Conservation (phyloP, 2,888 invertebrate genomes). For the Euzophera pinguis region DNA sequence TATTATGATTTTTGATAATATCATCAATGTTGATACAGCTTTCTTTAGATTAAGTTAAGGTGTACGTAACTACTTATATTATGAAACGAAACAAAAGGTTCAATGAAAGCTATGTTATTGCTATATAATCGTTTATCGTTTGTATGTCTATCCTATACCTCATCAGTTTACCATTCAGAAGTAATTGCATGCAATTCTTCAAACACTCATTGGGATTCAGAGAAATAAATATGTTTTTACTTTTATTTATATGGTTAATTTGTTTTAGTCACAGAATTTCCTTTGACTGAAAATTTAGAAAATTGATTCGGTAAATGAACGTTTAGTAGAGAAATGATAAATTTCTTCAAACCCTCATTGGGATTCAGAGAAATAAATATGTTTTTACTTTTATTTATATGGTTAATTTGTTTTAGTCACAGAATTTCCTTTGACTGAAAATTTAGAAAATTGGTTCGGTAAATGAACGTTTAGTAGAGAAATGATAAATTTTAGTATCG, state of each 20-base stretch:
- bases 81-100: constrained; percentile 56
- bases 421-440: no score
- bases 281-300: no score
- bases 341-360: constrained; percentile 27
- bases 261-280: no score
- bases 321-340: no score
- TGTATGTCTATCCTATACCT: constrained; percentile 33
- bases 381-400: no score
- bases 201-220: constrained; percentile 15
- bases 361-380: not conserved
- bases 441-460: no score
- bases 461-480: no score
- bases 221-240: no score
- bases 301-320: no score
- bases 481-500: no score
- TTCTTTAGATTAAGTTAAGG: constrained; percentile 57
- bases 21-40: constrained; percentile 43
- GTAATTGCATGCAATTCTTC: constrained; percentile 34
- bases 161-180: constrained; percentile 38
- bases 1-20: constrained; percentile 17
- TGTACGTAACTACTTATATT: constrained; percentile 54
- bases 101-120: constrained; percentile 51
- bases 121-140: constrained; percentile 35
- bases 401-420: no score
- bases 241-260: no score